Base-by-base conservation (phyloP, 1,140 invertebrate species). In the Microvelia longipes region DNA sequence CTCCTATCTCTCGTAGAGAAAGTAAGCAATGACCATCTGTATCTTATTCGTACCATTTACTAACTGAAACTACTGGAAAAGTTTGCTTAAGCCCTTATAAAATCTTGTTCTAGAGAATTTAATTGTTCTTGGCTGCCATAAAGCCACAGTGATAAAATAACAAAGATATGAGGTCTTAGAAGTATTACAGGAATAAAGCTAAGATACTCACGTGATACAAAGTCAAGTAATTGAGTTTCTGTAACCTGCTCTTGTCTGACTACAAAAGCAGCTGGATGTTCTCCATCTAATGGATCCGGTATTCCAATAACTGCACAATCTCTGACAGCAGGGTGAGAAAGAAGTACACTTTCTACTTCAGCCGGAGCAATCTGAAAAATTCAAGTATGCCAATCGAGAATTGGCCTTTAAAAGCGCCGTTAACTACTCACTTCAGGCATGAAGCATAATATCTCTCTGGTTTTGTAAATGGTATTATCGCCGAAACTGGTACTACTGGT, bases 271-370 rank as follows among this genome's bases (percentile, higher is more conserved):
- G 83, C 80, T 0, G 88, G 85, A 19, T 86, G 76, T 72, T 92
- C 86, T 14, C 85, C 84, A 73, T 79, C 78, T 25, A 80, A 75
- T 26, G 81, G 74, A 71, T 88, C 80, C 0, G 86, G 83, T 35
- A 89, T 79, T 0, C 88, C 87, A 28, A 90, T 81, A 0, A 92
- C 89, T 0, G 84, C 88, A 1, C 80, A 86, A 71, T 90, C 87
- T 30, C 79, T 75, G 1, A 93, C 82, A 0, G 77, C 82, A 0
- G 85, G 83, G 78, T 90, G 87, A 27, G 79, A 78, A 1, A 85
- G 74, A 5, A 92, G 80, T 5, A 90, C 75, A 50, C 80, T 81
- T 77, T 93, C 90, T 14, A 93, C 5, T 67, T 71, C 70, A 24
- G 19, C 28, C 1, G 70, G 70, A 1, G 70, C 28, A 2, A 71